Conservation (phyloP, 2,113 vertebrate genomes). For the Neoarius graeffei region DNA sequence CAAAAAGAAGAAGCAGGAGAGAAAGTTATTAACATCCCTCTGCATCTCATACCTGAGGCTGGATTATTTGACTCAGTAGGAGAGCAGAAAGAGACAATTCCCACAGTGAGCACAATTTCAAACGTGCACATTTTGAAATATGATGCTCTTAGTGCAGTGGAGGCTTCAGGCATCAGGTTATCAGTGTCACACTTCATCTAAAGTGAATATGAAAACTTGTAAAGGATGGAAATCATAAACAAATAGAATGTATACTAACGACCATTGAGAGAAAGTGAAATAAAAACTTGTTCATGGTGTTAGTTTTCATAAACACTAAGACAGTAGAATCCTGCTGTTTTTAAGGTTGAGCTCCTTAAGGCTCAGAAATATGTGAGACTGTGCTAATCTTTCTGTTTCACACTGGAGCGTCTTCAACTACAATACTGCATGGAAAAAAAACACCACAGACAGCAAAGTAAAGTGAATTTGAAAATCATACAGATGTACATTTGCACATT, state of each 20-base stretch:
- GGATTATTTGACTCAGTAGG: not conserved
- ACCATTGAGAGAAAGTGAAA: not conserved
- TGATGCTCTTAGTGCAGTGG: not conserved
- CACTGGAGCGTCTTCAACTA: not conserved
- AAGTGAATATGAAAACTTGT: not conserved
- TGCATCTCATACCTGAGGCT: slow-evolving; percentile 23
- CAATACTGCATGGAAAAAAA: not conserved
- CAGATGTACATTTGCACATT: not conserved
- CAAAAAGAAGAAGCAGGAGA: slow-evolving; percentile 9
- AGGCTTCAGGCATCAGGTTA: not conserved
- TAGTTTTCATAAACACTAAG: not conserved
- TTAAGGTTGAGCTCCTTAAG: not conserved
- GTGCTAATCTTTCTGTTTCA: not conserved
- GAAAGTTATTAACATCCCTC: slow-evolving; percentile 21
- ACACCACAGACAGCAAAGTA: not conserved
- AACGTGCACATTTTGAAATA: not conserved
- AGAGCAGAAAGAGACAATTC: not conserved
- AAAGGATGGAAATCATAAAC: slow-evolving; percentile 2
- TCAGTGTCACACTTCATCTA: not conserved
- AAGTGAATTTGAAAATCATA: not conserved
- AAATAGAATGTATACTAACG: not conserved
- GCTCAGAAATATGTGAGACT: not conserved
- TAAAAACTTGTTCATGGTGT: not conserved
- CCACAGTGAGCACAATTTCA: not conserved
- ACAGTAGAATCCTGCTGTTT: not conserved